Conservation (phyloP, 2,797 vertebrate genomes). For the Rhincodon typus region DNA sequence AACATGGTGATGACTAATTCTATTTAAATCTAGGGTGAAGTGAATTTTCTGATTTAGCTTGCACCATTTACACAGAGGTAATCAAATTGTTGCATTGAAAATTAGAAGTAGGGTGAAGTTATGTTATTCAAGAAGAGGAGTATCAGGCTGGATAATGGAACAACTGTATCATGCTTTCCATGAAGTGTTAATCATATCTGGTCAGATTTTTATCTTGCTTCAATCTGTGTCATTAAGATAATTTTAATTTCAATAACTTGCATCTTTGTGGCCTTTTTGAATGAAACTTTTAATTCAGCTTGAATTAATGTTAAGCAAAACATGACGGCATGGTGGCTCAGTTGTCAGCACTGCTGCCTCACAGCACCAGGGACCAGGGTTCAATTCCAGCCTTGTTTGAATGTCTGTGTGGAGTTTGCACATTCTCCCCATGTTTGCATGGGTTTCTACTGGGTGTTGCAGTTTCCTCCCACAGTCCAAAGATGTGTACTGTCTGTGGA, state of each 20-base stretch:
- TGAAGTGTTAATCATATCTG: background rate
- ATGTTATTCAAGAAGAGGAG: background rate
- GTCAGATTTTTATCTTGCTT: background rate
- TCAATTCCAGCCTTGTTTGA: too few relatives aligned
- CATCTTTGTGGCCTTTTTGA: background rate
- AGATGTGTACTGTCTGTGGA: too few relatives aligned
- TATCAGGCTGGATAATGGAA: background rate
- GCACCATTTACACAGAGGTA: background rate
- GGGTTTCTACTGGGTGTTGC: too few relatives aligned
- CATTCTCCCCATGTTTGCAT: too few relatives aligned
- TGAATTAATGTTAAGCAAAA: background rate
- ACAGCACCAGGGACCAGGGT: too few relatives aligned
- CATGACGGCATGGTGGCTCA: too few relatives aligned
- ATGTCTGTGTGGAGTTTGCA: too few relatives aligned
- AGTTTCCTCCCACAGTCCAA: too few relatives aligned
- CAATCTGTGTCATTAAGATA: background rate
- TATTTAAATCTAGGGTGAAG: constrained; percentile 8
- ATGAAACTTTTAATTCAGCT: background rate
- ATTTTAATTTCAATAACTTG: background rate
- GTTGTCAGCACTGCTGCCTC: too few relatives aligned
- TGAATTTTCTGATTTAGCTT: background rate
- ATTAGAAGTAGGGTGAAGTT: background rate
- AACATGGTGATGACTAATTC: background rate
- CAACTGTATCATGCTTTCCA: background rate
- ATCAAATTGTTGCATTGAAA: background rate